Percentiles rank a stretch among this genome's conserved stretches.
These are phyloP conservation scores for Cyrtonyx montezumae DNA, from an alignment of 2,113 vertebrate species.

Conservation along the genomic window DNA sequence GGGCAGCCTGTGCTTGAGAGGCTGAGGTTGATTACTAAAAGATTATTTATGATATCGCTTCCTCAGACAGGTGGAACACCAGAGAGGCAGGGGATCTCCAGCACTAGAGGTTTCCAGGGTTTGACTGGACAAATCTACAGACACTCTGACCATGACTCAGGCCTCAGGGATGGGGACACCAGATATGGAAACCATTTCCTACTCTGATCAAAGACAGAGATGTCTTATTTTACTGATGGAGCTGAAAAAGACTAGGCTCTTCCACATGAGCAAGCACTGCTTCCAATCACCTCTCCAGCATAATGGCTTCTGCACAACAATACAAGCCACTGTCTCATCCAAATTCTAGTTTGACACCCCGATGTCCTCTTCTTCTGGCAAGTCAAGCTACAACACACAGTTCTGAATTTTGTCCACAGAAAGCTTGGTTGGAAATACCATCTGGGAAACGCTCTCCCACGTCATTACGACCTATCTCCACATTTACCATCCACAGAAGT, in stretches of 20 bases:
- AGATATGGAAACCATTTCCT: not conserved
- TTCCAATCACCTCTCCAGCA: not conserved
- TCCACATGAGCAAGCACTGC: not conserved
- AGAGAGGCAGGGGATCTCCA: not conserved
- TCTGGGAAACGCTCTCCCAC: not conserved
- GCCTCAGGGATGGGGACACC: not conserved
- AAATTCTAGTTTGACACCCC: not conserved
- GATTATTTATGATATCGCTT: not conserved
- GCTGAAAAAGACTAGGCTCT: not conserved
- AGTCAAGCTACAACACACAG: not conserved
- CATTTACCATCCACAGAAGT: not conserved
- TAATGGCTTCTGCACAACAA: fast-evolving
- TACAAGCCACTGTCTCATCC: not conserved
- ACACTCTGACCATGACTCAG: not conserved
- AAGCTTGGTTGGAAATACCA: not conserved
- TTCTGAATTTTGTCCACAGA: not conserved
- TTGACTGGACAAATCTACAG: not conserved
- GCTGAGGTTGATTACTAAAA: not conserved
- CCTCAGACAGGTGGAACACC: not conserved
- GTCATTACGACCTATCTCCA: not conserved
- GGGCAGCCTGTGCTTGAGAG: not conserved
- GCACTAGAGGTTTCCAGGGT: not conserved
- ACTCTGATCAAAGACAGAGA: not conserved
- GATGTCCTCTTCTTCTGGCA: not conserved
- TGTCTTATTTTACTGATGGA: not conserved